These are phyloP conservation scores for Ophion ventricosus DNA, from an alignment of 2,888 invertebrate genomes.

Conservation along the genomic window DNA sequence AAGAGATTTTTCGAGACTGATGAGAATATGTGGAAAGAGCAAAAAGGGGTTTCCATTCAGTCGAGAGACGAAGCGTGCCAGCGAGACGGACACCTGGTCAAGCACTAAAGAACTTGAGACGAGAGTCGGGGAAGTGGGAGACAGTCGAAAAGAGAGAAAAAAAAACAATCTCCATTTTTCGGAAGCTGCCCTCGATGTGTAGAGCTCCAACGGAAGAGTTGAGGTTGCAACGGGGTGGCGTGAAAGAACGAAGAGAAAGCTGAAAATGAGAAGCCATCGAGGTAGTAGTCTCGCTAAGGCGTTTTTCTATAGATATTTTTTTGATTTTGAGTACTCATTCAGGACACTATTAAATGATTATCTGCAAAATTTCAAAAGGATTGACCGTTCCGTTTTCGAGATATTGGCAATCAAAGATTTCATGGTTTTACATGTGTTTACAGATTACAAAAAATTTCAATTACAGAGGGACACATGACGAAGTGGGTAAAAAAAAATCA, in stretches of 20 bases:
- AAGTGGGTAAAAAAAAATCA: no score
- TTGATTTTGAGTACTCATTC: no score
- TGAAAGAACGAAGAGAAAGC: not conserved
- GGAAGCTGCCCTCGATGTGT: slow-evolving; percentile 14
- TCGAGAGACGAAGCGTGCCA: slow-evolving; percentile 61
- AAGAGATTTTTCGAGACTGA: slow-evolving; percentile 47
- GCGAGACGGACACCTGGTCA: slow-evolving; percentile 64
- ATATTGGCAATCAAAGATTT: no score
- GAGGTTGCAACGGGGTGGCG: not conserved
- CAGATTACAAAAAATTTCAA: no score
- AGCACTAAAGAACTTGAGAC: slow-evolving; percentile 39
- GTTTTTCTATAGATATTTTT: no score
- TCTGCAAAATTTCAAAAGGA: no score
- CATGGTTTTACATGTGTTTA: no score
- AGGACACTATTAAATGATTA: no score
- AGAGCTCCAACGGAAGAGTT: not conserved
- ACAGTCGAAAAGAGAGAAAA: not conserved
- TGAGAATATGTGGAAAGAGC: slow-evolving; percentile 11
- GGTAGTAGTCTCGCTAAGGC: no score
- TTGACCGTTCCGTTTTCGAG: no score
- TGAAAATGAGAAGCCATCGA: not conserved
- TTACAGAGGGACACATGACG: no score
- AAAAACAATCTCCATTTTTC: slow-evolving; percentile 4
- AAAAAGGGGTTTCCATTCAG: slow-evolving; percentile 45
- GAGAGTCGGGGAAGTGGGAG: slow-evolving; percentile 21